A percentile compares a stretch with the other conserved stretches of the same genome.
Evolutionary conservation across 1,140 invertebrate genomes (phyloP).

Genomic region (Listronotus bonariensis): DNA sequence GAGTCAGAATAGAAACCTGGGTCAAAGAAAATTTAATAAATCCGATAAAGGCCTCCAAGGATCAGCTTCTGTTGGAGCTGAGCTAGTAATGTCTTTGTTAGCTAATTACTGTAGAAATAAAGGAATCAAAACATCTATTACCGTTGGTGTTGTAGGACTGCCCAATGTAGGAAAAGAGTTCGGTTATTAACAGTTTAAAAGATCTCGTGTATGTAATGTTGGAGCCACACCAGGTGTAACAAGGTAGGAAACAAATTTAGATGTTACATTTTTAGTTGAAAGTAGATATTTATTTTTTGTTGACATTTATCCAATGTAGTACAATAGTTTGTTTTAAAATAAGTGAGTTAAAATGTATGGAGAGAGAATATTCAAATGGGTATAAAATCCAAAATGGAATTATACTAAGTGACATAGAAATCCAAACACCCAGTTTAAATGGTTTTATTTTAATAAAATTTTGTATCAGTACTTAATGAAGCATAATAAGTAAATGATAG

Average conservation of each 20-base stretch:
- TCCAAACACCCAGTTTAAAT: too few species aligned
- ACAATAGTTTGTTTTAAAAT: too few species aligned
- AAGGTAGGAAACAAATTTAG: conserved; percentile 56
- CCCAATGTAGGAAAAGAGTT: conserved; percentile 99
- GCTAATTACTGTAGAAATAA: conserved; percentile 95
- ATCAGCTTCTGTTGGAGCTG: conserved; percentile 90
- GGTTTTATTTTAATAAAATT: too few species aligned
- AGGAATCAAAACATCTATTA: conserved; percentile 89
- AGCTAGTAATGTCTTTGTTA: conserved; percentile 88
- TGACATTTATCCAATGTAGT: too few species aligned
- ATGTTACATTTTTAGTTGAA: conserved; percentile 4
- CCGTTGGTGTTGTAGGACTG: conserved; percentile 91
- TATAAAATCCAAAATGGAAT: too few species aligned
- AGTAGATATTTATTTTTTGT: conserved; percentile 15
- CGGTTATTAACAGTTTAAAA: conserved; percentile 98
- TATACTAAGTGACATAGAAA: too few species aligned
- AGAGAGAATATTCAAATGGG: too few species aligned
- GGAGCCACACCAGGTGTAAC: conserved; percentile 93
- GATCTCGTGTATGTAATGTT: conserved; percentile 89
- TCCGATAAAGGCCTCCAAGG: conserved; percentile 63
- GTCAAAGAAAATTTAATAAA: conserved; percentile 74
- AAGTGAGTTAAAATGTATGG: too few species aligned
- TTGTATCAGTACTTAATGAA: too few species aligned
- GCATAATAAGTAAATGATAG: too few species aligned
- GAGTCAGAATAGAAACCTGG: conserved; percentile 77